These are phyloP conservation scores for Morinoia aosen DNA, from an alignment of 2,888 invertebrate genomes.

Conservation along the genomic window DNA sequence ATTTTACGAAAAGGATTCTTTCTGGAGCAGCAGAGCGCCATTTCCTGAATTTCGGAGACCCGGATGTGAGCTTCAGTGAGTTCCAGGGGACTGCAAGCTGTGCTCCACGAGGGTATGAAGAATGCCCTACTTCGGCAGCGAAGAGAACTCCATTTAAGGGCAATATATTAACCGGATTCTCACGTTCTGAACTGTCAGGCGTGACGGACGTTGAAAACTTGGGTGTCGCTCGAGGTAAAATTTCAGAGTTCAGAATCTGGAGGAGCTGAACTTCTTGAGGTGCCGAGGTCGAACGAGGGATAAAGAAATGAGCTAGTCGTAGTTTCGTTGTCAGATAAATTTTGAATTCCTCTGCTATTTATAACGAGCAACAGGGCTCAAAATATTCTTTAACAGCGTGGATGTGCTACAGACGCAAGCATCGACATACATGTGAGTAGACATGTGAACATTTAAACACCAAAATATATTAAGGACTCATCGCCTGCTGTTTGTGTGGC, in stretches of 20 bases:
- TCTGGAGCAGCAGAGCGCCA: constrained; percentile 17
- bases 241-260: background rate
- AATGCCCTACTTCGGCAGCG: background rate
- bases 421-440: no score
- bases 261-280: background rate
- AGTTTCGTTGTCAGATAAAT: background rate
- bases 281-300: background rate
- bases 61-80: constrained; percentile 5
- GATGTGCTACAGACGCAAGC: background rate
- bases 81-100: background rate
- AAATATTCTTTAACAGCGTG: background rate
- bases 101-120: background rate
- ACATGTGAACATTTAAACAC: no score
- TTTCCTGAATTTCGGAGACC: constrained; percentile 25
- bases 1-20: constrained; percentile 16
- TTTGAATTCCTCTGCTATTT: background rate
- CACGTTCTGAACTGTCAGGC: background rate
- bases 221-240: background rate
- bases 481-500: no score
- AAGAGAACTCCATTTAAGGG: constrained; percentile 1
- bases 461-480: no score
- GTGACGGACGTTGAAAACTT: background rate
- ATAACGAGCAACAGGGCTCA: background rate
- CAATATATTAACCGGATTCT: background rate
- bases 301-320: background rate